Conservation (phyloP, 2,888 invertebrate species). For the Orthosia gracilis region DNA sequence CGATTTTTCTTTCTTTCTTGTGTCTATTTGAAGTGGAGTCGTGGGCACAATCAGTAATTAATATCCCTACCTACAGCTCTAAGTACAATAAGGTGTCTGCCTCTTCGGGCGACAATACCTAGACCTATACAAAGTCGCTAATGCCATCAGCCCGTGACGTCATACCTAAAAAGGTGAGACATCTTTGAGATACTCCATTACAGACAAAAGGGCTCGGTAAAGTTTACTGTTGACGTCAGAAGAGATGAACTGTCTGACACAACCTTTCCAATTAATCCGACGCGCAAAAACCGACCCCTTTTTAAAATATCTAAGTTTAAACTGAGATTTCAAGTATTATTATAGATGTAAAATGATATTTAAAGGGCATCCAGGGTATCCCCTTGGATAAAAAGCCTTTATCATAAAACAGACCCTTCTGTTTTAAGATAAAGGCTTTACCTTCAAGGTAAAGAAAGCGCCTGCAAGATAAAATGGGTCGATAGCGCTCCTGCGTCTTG, state of each 20-base stretch:
- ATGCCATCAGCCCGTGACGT: conserved; percentile 37
- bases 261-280: conserved; percentile 13
- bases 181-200: conserved; percentile 9
- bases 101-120: not conserved
- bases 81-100: not conserved
- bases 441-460: conserved; percentile 14
- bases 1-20: no score
- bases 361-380: not conserved
- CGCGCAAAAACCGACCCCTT: not conserved
- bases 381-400: no score
- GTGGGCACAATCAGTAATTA: not conserved
- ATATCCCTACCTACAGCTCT: no score
- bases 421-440: not conserved
- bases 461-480: conserved; percentile 36
- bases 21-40: not conserved
- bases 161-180: conserved; percentile 37
- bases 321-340: conserved; percentile 4
- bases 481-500: conserved; percentile 21
- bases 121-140: not conserved
- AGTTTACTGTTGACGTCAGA: conserved; percentile 45
- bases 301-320: not conserved
- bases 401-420: no score
- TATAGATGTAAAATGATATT: not conserved
- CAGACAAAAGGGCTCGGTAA: conserved; percentile 27
- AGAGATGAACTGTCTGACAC: conserved; percentile 8